Evolutionary conservation across 1,140 invertebrate species (phyloP).

Genomic region (Asbolus verrucosus): DNA sequence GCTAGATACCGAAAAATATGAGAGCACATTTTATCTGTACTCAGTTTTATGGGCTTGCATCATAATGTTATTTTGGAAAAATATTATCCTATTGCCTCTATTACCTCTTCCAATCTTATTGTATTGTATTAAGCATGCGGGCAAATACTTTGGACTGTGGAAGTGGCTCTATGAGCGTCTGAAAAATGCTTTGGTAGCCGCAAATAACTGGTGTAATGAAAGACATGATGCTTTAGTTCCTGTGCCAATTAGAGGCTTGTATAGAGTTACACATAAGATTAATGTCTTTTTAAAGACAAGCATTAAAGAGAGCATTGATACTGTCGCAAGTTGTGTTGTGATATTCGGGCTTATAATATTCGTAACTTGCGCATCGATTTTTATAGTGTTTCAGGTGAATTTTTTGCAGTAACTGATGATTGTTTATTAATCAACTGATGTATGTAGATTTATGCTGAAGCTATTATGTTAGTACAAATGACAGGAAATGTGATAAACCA

Average conservation of each 20-base stretch:
- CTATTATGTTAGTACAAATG: constrained; percentile 91
- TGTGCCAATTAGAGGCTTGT: constrained; percentile 68
- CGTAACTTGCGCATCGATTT: constrained; percentile 68
- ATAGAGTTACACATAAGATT: constrained; percentile 67
- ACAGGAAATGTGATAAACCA: constrained; percentile 91
- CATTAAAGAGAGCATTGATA: constrained; percentile 70
- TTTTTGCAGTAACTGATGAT: not conserved
- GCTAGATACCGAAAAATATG: constrained; percentile 52
- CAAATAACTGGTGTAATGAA: constrained; percentile 58
- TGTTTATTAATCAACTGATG: constrained; percentile 50
- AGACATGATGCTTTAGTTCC: constrained; percentile 70
- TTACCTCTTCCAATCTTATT: constrained; percentile 75
- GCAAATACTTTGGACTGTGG: constrained; percentile 68
- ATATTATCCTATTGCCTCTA: constrained; percentile 77
- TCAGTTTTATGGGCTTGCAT: constrained; percentile 76
- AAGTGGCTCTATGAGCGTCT: constrained; percentile 62
- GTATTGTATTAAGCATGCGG: constrained; percentile 72
- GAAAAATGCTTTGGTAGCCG: constrained; percentile 50
- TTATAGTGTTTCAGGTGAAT: constrained; percentile 70
- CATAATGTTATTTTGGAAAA: constrained; percentile 78
- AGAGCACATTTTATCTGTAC: constrained; percentile 71
- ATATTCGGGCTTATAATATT: constrained; percentile 71
- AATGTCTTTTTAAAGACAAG: constrained; percentile 66
- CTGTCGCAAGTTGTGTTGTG: constrained; percentile 70
- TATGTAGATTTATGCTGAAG: constrained; percentile 95